Evolutionary conservation across 2,113 vertebrate species (phyloP).

Genomic region (Motacilla tschutschensis): DNA sequence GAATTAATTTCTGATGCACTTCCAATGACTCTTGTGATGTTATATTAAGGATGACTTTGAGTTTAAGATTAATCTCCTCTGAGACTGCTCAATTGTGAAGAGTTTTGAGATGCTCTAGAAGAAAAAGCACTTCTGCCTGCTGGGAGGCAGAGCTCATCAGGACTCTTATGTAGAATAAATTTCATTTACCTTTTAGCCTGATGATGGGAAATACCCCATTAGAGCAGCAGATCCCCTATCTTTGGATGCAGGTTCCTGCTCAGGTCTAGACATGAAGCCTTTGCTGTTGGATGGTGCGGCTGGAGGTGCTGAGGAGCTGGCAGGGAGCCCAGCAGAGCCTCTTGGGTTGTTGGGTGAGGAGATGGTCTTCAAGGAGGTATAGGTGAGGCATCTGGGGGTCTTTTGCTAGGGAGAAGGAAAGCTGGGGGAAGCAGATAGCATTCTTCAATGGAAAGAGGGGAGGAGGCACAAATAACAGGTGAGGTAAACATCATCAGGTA

Average conservation of each 20-base stretch:
- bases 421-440: background rate
- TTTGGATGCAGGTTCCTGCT: background rate
- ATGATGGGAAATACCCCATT: background rate
- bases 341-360: background rate
- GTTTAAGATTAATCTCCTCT: background rate
- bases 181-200: background rate
- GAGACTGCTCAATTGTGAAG: background rate
- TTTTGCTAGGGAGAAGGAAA: background rate
- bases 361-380: background rate
- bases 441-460: background rate
- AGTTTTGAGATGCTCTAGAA: background rate
- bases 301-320: background rate
- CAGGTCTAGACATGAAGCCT: background rate
- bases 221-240: background rate
- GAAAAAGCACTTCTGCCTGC: background rate
- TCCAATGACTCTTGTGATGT: background rate
- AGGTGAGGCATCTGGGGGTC: background rate
- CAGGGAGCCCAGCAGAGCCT: background rate
- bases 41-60: conserved; percentile 28
- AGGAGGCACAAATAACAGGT: background rate
- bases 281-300: background rate
- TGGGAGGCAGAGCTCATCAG: background rate
- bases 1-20: conserved; percentile 21
- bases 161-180: background rate
- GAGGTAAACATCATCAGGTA: background rate